Evolutionary conservation across 2,888 invertebrate genomes (phyloP), one percentile per base, ranked within the genome.

Genomic region (Chalcis sispes): DNA sequence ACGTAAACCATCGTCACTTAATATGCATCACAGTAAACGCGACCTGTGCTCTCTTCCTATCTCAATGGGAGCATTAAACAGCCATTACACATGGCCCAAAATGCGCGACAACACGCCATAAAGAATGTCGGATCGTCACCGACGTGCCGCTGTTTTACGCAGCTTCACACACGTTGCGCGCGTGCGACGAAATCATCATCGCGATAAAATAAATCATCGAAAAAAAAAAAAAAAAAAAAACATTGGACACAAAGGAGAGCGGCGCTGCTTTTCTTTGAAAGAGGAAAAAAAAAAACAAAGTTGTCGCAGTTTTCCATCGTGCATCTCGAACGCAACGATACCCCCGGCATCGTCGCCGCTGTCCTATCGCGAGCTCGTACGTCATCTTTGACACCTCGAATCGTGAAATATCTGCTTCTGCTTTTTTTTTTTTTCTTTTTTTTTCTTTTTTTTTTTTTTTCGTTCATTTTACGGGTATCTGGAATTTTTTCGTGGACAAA

Each of bases 1-100:
- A 48, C 25, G 59, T 42, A 69, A 74, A 36, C 54, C 62, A 56
- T 54, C 46, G 48, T 27, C 29, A 23, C 10, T 46, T 42, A 59
- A 27, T 56, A 40, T 20, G 25, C 36, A 36, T 36, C 10, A 7
- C 42, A 10, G 46, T 81, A 81, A 79, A 80, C 77, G 62, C 69
- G 79, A 83, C 83, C 10, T 36, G 10, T n/a, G n/a, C n/a, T n/a
- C n/a, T 73, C 56, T 48, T 13, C 32, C 50, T 77, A 88, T 88
- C 87, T 87, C 82, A 83, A 85, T 85, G 83, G 84, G 65, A 81
- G 83, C 82, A 87, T 87, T 84, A 86, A 88, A 86, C 86, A 87
- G 84, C 81, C 81, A 86, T 86, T 87, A 87, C 88, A 88, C 86
- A 88, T 88, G 88, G 88, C 88, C 86, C 82, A 77, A 75, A 72